Evolutionary conservation across 2,113 vertebrate genomes (phyloP).

Genomic region (Leptosomus discolor): DNA sequence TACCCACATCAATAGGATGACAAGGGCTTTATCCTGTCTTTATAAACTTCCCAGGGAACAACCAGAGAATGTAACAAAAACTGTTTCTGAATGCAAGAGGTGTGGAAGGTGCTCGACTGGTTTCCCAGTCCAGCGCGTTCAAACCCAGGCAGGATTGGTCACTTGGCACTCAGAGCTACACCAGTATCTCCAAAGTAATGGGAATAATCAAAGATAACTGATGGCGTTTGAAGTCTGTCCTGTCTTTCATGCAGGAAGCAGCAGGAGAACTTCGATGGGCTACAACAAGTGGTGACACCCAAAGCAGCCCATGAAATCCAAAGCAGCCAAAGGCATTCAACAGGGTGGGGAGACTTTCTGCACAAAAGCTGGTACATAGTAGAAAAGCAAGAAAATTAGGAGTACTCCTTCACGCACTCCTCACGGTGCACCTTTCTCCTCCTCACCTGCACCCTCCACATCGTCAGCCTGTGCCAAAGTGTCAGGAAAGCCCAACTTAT

Average conservation of each 20-base stretch:
- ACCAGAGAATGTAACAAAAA: fast-evolving
- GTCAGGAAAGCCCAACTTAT: background rate
- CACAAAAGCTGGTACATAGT: background rate
- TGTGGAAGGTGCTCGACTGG: fast-evolving
- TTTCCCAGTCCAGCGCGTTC: background rate
- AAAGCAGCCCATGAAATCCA: background rate
- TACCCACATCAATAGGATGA: background rate
- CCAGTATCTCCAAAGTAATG: background rate
- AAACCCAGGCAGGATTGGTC: background rate
- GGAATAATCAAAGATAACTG: background rate
- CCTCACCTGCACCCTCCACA: background rate
- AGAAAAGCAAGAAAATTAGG: background rate
- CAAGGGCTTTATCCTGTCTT: background rate
- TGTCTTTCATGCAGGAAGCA: background rate
- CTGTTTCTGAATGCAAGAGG: fast-evolving
- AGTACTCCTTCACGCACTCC: background rate
- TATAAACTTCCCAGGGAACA: background rate
- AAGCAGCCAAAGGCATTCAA: background rate
- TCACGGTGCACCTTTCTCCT: background rate
- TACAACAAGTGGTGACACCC: background rate
- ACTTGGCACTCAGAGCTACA: background rate
- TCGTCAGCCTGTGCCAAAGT: background rate
- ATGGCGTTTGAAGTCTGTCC: background rate
- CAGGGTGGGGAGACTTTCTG: background rate
- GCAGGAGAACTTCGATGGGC: background rate